Conservation (phyloP, 2,797 vertebrate genomes). For the Microcaecilia unicolor region DNA sequence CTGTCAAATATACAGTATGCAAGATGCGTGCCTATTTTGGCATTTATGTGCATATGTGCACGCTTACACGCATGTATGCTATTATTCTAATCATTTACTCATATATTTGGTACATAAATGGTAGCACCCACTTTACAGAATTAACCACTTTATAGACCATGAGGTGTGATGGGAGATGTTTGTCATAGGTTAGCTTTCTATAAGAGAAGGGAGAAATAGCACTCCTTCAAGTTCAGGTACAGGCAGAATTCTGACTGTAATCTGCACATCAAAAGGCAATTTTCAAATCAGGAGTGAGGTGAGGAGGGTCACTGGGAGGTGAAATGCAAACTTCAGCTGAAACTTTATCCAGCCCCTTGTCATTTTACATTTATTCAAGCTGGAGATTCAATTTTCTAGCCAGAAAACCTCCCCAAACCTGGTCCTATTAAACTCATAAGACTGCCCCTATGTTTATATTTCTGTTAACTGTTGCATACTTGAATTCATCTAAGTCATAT, state of each 20-base stretch:
- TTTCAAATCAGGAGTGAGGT: conserved; percentile 9
- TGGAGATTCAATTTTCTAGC: conserved; percentile 20
- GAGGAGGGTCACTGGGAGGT: neutral
- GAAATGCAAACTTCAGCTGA: conserved; percentile 17
- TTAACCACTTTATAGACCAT: too few species aligned
- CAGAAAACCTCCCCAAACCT: conserved; percentile 14
- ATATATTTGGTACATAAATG: too few species aligned
- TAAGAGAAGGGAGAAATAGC: too few species aligned
- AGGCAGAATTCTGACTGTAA: neutral
- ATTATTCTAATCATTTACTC: too few species aligned
- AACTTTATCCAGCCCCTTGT: conserved; percentile 16
- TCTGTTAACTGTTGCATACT: conserved; percentile 17
- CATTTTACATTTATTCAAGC: conserved; percentile 7
- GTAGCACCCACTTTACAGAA: too few species aligned
- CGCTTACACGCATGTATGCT: too few species aligned
- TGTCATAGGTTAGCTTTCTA: neutral
- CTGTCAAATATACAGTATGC: too few species aligned
- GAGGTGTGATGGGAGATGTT: too few species aligned
- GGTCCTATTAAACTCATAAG: conserved; percentile 31
- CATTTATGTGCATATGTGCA: too few species aligned
- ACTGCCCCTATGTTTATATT: conserved; percentile 8
- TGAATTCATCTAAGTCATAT: neutral
- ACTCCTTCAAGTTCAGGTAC: too few species aligned
- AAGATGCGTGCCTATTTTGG: too few species aligned
- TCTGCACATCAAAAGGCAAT: neutral